Evolutionary conservation across 2,113 vertebrate genomes (phyloP).

Genomic region (Megalops atlanticus): DNA sequence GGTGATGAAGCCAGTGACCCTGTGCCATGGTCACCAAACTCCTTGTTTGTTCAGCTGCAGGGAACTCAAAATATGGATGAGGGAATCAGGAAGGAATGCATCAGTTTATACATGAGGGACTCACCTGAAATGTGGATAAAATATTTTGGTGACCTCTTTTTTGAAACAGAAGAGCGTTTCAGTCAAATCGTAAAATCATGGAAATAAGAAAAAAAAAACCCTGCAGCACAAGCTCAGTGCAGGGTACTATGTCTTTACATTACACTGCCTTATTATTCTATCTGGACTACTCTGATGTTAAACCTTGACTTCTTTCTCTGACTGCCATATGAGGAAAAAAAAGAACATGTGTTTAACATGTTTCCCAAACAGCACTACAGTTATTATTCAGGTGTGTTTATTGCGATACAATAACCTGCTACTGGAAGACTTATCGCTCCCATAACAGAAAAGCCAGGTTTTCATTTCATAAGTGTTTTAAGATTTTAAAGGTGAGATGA

Average conservation of each 20-base stretch:
- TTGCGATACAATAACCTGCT: slow-evolving; percentile 1
- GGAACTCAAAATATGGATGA: not conserved
- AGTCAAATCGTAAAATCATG: not conserved
- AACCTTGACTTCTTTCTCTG: not conserved
- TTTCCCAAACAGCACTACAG: not conserved
- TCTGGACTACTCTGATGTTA: not conserved
- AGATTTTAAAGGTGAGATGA: not conserved
- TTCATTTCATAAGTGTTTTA: slow-evolving; percentile 19
- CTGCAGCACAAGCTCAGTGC: not conserved
- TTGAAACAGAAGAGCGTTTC: not conserved
- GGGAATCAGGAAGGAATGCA: not conserved
- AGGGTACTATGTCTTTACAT: not conserved
- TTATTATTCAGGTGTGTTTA: slow-evolving; percentile 16
- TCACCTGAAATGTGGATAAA: slow-evolving; percentile 7
- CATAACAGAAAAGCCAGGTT: not conserved
- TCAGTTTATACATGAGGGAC: not conserved
- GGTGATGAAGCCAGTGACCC: not conserved
- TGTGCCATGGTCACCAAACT: not conserved
- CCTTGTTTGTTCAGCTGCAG: not conserved
- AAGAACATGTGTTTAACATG: not conserved
- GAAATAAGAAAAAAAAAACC: not conserved
- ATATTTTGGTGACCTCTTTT: not conserved
- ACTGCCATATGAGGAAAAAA: not conserved
- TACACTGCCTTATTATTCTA: slow-evolving; percentile 31
- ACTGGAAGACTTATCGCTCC: slow-evolving; percentile 4